phyloP scores from a whole-genome alignment of 2,797 vertebrate species.

The Selene dorsalis region DNA sequence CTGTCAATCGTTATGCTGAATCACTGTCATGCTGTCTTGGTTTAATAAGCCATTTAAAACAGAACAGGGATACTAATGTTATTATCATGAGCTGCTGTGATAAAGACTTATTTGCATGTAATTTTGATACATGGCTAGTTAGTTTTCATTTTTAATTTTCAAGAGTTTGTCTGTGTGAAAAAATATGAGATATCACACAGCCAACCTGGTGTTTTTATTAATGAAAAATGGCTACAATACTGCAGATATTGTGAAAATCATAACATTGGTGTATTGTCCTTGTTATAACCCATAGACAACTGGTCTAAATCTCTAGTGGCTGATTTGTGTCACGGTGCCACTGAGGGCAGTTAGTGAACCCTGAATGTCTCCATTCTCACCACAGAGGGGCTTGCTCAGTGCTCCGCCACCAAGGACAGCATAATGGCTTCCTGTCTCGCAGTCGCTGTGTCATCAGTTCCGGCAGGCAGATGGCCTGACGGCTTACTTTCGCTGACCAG shows the following conservation, averaged over 20 bases:
- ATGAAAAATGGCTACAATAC: neutral
- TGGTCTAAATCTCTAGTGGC: constrained; percentile 6
- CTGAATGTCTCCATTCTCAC: constrained; percentile 62
- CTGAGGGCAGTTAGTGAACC: constrained; percentile 48
- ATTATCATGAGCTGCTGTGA: neutral
- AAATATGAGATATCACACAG: neutral
- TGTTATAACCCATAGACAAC: neutral
- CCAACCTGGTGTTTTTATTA: neutral
- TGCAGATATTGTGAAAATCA: neutral
- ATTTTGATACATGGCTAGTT: neutral
- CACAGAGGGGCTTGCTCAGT: constrained; percentile 54
- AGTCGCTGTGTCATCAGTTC: constrained; percentile 79
- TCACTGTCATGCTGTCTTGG: neutral
- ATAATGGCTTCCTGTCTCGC: constrained; percentile 72
- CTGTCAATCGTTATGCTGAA: neutral
- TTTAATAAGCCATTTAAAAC: neutral
- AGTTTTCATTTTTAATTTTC: neutral
- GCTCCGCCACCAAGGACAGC: constrained; percentile 72
- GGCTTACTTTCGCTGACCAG: constrained; percentile 71
- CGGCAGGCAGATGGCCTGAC: constrained; percentile 63
- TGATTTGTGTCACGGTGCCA: constrained; percentile 46
- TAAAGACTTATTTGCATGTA: neutral
- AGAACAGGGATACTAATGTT: neutral
- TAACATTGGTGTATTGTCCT: neutral
- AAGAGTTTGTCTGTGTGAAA: neutral